Conservation (phyloP, 2,113 vertebrate genomes). For the Callipepla californica region DNA sequence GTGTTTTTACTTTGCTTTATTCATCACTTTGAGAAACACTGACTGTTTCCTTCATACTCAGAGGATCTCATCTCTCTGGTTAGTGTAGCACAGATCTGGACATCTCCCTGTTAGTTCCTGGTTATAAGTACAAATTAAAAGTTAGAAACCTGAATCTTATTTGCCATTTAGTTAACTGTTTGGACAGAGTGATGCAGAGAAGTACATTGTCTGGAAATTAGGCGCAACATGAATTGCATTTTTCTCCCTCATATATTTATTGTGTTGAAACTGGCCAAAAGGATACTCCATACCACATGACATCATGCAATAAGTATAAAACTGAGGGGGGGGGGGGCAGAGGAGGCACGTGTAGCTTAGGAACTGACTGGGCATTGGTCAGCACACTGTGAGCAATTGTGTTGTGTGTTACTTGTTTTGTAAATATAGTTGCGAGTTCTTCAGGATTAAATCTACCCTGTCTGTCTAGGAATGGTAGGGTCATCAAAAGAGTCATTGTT, state of each 20-base stretch:
- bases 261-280: too few relatives aligned
- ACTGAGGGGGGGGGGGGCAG: too few relatives aligned
- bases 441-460: not conserved
- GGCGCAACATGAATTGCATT: not conserved
- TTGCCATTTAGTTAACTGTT: not conserved
- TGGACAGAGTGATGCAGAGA: not conserved
- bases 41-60: not conserved
- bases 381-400: too few relatives aligned
- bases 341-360: too few relatives aligned
- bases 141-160: not conserved
- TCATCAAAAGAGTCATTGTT: not conserved
- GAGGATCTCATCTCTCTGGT: not conserved
- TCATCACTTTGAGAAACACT: not conserved
- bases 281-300: too few relatives aligned
- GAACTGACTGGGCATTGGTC: too few relatives aligned
- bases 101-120: not conserved
- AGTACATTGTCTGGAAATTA: not conserved
- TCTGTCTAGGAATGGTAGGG: not conserved
- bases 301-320: too few relatives aligned
- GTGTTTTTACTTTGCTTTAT: not conserved
- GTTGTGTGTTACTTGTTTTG: too few relatives aligned
- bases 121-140: not conserved
- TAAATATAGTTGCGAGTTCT: not conserved
- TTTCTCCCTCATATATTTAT: too few relatives aligned
- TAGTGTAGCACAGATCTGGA: not conserved